phyloP scores from a whole-genome alignment of 2,888 invertebrate genomes.

The Leucozona laternaria region DNA sequence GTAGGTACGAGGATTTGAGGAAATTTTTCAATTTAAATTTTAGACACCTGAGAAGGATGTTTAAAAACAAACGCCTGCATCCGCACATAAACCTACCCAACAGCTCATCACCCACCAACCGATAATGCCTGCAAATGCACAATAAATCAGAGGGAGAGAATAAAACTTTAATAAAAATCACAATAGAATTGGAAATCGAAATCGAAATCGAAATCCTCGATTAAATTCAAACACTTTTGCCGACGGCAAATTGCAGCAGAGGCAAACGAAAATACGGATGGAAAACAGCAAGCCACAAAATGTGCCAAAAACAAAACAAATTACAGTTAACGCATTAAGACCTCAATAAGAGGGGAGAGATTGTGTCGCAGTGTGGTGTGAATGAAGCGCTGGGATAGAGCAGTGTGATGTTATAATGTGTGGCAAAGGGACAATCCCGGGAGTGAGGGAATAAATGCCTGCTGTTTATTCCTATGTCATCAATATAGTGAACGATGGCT shows the following conservation, averaged over 20 bases:
- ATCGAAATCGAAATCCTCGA: slow-evolving; percentile 43
- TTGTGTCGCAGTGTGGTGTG: slow-evolving; percentile 35
- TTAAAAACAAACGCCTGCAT: not conserved
- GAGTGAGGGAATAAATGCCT: slow-evolving; percentile 24
- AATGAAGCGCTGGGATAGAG: too few species aligned
- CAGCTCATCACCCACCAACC: not conserved
- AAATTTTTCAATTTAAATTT: slow-evolving; percentile 63
- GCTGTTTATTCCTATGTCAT: slow-evolving; percentile 68
- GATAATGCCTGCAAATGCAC: slow-evolving; percentile 1
- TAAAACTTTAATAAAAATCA: slow-evolving; percentile 65
- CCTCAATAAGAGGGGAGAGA: slow-evolving; percentile 27
- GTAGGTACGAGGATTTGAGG: not conserved
- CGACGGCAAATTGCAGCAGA: slow-evolving; percentile 55
- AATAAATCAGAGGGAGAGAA: slow-evolving; percentile 49
- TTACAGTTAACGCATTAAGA: slow-evolving; percentile 72
- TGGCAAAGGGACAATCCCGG: slow-evolving; percentile 47
- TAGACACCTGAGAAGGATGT: slow-evolving; percentile 44
- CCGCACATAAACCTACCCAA: too few species aligned
- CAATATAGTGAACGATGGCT: slow-evolving; percentile 60
- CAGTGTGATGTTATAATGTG: too few species aligned
- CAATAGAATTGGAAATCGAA: slow-evolving; percentile 53
- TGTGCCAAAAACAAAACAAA: slow-evolving; percentile 74
- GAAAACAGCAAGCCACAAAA: slow-evolving; percentile 38
- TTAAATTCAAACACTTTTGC: slow-evolving; percentile 45
- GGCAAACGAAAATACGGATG: not conserved